These are phyloP conservation scores for Yponomeuta cagnagella DNA, from an alignment of 2,888 invertebrate species.

Conservation along the genomic window DNA sequence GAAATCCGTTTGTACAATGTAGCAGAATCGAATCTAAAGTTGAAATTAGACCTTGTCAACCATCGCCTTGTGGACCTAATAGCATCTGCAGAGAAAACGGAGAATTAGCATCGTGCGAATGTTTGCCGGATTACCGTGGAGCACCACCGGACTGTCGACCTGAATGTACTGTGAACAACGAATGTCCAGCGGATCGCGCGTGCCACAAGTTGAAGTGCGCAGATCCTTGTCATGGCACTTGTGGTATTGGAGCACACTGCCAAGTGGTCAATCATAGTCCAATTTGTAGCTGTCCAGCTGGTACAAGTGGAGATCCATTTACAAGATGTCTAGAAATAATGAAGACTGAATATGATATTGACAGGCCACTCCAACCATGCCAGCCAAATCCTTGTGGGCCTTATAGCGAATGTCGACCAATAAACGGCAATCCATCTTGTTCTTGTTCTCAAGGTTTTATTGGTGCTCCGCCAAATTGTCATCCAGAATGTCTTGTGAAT, in stretches of 20 bases:
- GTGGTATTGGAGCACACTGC: slow-evolving; percentile 83
- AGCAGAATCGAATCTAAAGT: slow-evolving; percentile 36
- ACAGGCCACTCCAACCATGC: slow-evolving; percentile 75
- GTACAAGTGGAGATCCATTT: slow-evolving; percentile 81
- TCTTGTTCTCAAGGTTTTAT: slow-evolving; percentile 83
- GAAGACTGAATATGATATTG: slow-evolving; percentile 32
- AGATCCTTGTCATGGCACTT: slow-evolving; percentile 86
- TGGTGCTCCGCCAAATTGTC: slow-evolving; percentile 87
- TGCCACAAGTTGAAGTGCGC: slow-evolving; percentile 86
- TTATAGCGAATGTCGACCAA: slow-evolving; percentile 84
- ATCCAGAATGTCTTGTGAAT: slow-evolving; percentile 89
- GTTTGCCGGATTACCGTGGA: slow-evolving; percentile 80
- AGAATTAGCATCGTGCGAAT: slow-evolving; percentile 84
- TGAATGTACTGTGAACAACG: slow-evolving; percentile 86
- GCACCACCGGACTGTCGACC: slow-evolving; percentile 84
- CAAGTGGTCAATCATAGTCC: slow-evolving; percentile 88
- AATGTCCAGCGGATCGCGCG: slow-evolving; percentile 84
- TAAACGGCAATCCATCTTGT: slow-evolving; percentile 84
- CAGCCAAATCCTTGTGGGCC: slow-evolving; percentile 87
- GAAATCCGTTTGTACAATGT: slow-evolving; percentile 80
- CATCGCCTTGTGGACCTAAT: slow-evolving; percentile 85
- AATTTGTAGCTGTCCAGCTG: slow-evolving; percentile 82
- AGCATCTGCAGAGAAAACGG: slow-evolving; percentile 85
- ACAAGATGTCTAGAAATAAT: slow-evolving; percentile 67
- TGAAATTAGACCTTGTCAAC: slow-evolving; percentile 79